Conservation (phyloP, 1,140 invertebrate species). For the Agraylea sexmaculata region DNA sequence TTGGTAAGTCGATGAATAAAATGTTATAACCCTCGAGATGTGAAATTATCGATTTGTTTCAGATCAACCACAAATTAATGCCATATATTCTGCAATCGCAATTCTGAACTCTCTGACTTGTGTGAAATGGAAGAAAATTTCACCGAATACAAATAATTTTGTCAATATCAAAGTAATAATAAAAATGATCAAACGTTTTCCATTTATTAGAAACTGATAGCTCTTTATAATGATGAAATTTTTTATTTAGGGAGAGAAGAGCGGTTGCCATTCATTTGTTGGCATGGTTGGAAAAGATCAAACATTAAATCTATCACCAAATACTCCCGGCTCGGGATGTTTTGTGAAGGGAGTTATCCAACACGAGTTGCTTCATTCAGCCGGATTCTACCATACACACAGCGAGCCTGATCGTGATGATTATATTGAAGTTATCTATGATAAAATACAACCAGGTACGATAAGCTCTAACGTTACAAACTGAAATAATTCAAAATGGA, state of each 20-base stretch:
- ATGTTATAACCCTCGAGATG: too few relatives aligned
- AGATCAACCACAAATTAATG: too few relatives aligned
- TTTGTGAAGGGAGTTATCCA: conserved; percentile 30
- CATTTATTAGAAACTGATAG: neutral
- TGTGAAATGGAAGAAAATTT: too few relatives aligned
- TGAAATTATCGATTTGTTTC: too few relatives aligned
- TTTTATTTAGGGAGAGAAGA: conserved; percentile 2
- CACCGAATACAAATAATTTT: too few relatives aligned
- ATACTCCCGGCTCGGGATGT: conserved; percentile 16
- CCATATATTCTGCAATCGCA: too few relatives aligned
- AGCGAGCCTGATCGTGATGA: conserved; percentile 51
- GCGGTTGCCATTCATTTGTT: conserved; percentile 25
- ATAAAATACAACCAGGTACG: conserved; percentile 41
- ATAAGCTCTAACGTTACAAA: too few relatives aligned
- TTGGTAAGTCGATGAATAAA: too few relatives aligned
- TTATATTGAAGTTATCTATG: conserved; percentile 47
- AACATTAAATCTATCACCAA: conserved; percentile 6
- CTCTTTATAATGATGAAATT: neutral
- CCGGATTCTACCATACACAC: conserved; percentile 60
- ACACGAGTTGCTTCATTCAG: conserved; percentile 53
- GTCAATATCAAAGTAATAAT: too few relatives aligned
- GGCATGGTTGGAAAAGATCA: conserved; percentile 21
- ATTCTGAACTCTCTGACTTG: too few relatives aligned
- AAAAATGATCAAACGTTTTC: too few relatives aligned
- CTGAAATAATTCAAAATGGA: too few relatives aligned